Evolutionary conservation across 2,797 vertebrate genomes (phyloP), one percentile per base, ranked within the genome.

Genomic region (Myotis daubentonii): DNA sequence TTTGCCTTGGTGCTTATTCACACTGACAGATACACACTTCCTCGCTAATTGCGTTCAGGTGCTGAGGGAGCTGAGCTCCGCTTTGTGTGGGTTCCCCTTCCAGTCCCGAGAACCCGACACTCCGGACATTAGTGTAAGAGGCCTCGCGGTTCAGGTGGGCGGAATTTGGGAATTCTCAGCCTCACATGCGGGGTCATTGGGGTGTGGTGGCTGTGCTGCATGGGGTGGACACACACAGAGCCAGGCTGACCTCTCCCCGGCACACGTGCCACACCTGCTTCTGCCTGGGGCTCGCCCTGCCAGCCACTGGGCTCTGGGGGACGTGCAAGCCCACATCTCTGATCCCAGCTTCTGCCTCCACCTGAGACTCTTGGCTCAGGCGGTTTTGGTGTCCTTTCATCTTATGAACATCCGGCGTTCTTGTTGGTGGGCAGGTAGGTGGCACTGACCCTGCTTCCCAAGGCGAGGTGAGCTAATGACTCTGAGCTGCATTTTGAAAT

Each of bases 1-100:
- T 96, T 96, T 91, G 92, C 96, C 97, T 95, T 94, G 95, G 97
- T 83, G 72, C 87, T 96, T 87, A 85, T 97, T 97, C 96, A 96
- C 38, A 60, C 89, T 86, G 97, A 97, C 97, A 97, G 57, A 91
- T 85, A 84, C 93, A 93, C 91, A 78, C 93, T 91, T 93, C 87
- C 22, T 5, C 82, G 71, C 87, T 93, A 82, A 94, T 92, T 38
- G 78, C 51, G 87, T 85, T 93, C 95, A 51, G 81, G 84, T 72
- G 60, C 96, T 28, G 28, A 15, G 90, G 87, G 84, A 72, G 28
- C 60, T 28, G 47, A 62, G 60, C 60, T 30, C 12, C 86, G 60
- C 84, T 93, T 2, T 10, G 25, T 23, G 2, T 22, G 47, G 36
- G 36, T 16, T 65, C 84, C 47, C 53, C 60, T 3, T 3, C 2